Conservation (phyloP, 2,797 vertebrate species). For the Muscicapa striata region DNA sequence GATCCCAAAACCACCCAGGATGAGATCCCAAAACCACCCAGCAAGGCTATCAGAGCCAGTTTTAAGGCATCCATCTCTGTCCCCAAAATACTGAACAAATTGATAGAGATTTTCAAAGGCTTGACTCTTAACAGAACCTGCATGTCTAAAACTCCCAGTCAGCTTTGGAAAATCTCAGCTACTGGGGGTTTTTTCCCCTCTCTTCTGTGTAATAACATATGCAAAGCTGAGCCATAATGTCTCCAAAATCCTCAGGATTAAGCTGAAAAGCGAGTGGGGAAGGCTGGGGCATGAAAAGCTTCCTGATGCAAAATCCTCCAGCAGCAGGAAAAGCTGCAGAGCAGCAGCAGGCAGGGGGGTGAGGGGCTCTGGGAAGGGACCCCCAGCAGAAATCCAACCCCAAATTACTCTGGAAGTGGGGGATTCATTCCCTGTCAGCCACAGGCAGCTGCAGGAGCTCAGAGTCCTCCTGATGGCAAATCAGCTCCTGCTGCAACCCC, state of each 20-base stretch:
- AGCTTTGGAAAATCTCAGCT: neutral
- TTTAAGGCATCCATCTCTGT: neutral
- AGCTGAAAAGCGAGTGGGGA: neutral
- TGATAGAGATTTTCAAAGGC: neutral
- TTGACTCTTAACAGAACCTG: neutral
- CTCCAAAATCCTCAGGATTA: slow-evolving; percentile 30
- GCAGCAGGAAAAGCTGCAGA: neutral
- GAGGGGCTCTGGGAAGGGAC: neutral
- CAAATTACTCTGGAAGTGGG: neutral
- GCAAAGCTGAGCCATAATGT: slow-evolving; percentile 18
- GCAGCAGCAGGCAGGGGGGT: neutral
- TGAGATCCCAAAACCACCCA: too few relatives aligned
- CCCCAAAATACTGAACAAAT: neutral
- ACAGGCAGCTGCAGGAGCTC: neutral
- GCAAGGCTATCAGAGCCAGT: neutral
- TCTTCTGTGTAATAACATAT: neutral
- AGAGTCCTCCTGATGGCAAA: rapidly evolving
- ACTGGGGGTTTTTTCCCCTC: neutral
- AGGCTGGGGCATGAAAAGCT: neutral
- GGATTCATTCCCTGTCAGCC: neutral
- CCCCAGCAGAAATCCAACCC: neutral
- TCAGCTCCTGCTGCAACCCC: neutral
- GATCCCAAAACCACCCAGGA: too few relatives aligned
- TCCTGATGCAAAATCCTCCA: neutral
- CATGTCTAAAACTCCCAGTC: neutral